Evolutionary conservation across 2,888 invertebrate species (phyloP), one percentile per base, ranked within the genome.

Genomic region (Dicranocentrus wangi): DNA sequence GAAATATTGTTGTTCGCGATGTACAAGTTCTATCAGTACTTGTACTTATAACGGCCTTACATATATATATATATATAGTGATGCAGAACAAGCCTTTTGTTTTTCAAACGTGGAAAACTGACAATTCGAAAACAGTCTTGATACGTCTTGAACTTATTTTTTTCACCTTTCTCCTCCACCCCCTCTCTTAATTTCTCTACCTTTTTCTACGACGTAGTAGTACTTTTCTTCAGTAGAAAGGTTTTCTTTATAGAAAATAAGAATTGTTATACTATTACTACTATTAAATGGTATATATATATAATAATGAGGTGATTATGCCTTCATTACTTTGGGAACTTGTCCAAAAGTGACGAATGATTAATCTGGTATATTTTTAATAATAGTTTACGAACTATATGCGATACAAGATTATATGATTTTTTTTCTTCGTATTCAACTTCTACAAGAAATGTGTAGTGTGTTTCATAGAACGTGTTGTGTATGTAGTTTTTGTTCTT

Each of bases 41-140:
- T 23, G 27, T 47, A 63, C 25, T 53, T 32, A 53, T n/a, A n/a
- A n/a, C n/a, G n/a, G n/a, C n/a, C n/a, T 51, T 73, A 73, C 63
- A 19, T 23, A 55, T 51, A n/a, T 51, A 51, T 51, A 51, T 25
- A n/a, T 51, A 55, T 55, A 21, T 15, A 15, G 78, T 71, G 78
- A 71, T 78, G 70, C 77, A 69, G 63, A 70, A 78, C 68, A 78
- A 78, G 77, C 77, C 77, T 78, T 78, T 70, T 78, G 77, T 78
- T 78, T 78, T 42, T 63, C 51, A 78, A 69, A 63, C 65, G 72
- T 79, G 79, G 79, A 79, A 79, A 79, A 79, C 79, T 79, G 79
- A 79, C 61, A 73, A 80, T 80, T 73, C 73, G 65, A 80, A 51
- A 76, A 73, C 80, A 80, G 80, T 80, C 80, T 80, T 80, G 60